These are phyloP conservation scores for Pseudopleuronectes americanus DNA, from an alignment of 2,797 vertebrate species.

Conservation along the genomic window DNA sequence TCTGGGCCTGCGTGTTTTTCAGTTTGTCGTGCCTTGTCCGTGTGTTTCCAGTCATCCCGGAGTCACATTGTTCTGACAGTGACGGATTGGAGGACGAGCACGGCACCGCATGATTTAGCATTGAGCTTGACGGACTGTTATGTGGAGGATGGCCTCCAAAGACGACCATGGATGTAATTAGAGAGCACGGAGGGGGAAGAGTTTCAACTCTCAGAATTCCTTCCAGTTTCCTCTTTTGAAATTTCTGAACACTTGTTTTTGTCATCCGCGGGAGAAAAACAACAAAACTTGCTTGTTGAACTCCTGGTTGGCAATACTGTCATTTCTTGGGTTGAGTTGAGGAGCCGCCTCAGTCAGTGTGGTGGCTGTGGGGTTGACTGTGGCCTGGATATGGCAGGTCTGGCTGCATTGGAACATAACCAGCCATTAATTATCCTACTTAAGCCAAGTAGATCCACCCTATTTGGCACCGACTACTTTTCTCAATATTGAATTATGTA, in stretches of 20 bases:
- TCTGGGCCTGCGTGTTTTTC: no score
- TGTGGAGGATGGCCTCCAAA: conserved; percentile 24
- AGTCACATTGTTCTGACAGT: conserved; percentile 41
- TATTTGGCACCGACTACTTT: neutral
- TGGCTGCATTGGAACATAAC: conserved; percentile 31
- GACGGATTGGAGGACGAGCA: conserved; percentile 38
- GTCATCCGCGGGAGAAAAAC: conserved; percentile 23
- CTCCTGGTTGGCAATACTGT: neutral
- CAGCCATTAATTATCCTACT: conserved; percentile 28
- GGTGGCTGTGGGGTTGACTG: conserved; percentile 17
- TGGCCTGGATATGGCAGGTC: conserved; percentile 23
- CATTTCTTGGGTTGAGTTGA: conserved; percentile 39
- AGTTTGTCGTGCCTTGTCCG: neutral
- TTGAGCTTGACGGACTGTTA: conserved; percentile 15
- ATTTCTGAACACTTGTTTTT: conserved; percentile 32
- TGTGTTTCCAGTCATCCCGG: conserved; percentile 15
- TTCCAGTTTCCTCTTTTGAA: conserved; percentile 22
- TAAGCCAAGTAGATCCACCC: conserved; percentile 17
- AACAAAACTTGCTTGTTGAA: neutral
- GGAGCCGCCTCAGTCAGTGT: neutral
- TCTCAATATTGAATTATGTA: neutral
- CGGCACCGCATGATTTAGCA: conserved; percentile 38
- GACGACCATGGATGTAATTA: conserved; percentile 53
- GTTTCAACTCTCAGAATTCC: conserved; percentile 26
- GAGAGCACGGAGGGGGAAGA: conserved; percentile 28